These are phyloP conservation scores for Catocala fraxini DNA, from an alignment of 2,888 invertebrate species.

Conservation along the genomic window DNA sequence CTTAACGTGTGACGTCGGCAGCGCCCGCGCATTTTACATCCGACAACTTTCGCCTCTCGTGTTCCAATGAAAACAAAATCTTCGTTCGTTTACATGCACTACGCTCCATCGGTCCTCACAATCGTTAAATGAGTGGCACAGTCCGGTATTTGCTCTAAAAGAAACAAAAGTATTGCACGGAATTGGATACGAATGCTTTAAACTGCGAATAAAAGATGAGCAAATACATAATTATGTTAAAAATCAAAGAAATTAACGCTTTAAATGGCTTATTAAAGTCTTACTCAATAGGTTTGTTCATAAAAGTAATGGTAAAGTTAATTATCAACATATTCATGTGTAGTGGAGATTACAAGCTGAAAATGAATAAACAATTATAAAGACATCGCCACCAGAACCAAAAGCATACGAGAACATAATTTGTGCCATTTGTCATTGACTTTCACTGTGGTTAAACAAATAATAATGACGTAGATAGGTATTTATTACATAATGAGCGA, in stretches of 20 bases:
- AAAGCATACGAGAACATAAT: not conserved
- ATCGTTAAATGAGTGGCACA: not conserved
- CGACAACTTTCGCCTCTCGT: conserved; percentile 47
- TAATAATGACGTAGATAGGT: conserved; percentile 12
- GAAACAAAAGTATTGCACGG: too few species aligned
- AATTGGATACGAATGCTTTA: too few species aligned
- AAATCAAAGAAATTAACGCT: too few species aligned
- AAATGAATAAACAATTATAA: not conserved
- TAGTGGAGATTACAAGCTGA: too few species aligned
- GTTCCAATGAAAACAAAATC: conserved; percentile 45
- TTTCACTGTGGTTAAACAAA: conserved; percentile 44
- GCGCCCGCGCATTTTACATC: conserved; percentile 35
- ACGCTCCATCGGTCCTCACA: conserved; percentile 11
- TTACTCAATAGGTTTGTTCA: too few species aligned
- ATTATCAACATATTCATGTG: too few species aligned
- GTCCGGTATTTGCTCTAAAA: too few species aligned
- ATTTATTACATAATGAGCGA: conserved; percentile 16
- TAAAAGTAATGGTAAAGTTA: too few species aligned
- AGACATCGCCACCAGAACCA: too few species aligned
- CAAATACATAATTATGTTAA: too few species aligned
- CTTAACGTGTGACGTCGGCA: conserved; percentile 32
- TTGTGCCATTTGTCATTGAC: conserved; percentile 34
- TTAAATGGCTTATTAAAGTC: too few species aligned
- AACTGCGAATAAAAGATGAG: too few species aligned
- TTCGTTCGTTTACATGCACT: conserved; percentile 24